A percentile compares a stretch with the other conserved stretches of the same genome.
Evolutionary conservation across 2,113 vertebrate species (phyloP).

Genomic region (Istiophorus platypterus): DNA sequence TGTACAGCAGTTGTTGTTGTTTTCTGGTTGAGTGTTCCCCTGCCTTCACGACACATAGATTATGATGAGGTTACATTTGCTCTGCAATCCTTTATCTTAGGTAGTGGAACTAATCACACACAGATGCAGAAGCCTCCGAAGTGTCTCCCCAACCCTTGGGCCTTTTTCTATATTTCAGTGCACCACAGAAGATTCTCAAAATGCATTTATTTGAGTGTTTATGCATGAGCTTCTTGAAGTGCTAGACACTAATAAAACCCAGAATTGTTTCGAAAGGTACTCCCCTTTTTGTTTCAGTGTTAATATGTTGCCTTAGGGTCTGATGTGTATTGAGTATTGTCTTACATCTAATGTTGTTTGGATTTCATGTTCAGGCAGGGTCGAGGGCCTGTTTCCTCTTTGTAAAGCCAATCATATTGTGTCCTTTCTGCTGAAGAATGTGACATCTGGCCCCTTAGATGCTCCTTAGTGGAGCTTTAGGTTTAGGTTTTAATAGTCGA

Average conservation of each 20-base stretch:
- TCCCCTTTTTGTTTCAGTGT: conserved; percentile 58
- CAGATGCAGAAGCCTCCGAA: conserved; percentile 64
- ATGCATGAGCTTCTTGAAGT: conserved; percentile 54
- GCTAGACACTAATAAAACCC: conserved; percentile 59
- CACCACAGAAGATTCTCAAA: conserved; percentile 52
- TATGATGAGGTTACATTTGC: conserved; percentile 70
- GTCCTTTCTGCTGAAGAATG: conserved; percentile 21
- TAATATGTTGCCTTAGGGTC: conserved; percentile 63
- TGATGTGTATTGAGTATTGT: conserved; percentile 64
- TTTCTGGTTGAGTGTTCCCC: conserved; percentile 36
- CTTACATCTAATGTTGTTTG: conserved; percentile 69
- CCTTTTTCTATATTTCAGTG: conserved; percentile 49
- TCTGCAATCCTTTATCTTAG: conserved; percentile 70
- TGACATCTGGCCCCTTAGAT: conserved; percentile 38
- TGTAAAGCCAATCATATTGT: conserved; percentile 35
- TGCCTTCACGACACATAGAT: conserved; percentile 63
- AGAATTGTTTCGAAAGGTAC: conserved; percentile 60
- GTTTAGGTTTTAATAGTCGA: conserved; percentile 37
- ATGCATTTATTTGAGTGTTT: conserved; percentile 62
- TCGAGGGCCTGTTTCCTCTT: conserved; percentile 39
- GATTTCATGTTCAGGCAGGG: conserved; percentile 55
- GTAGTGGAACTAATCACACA: conserved; percentile 77
- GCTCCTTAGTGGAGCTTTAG: conserved; percentile 36
- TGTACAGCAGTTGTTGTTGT: conserved; percentile 61
- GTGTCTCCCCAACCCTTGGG: conserved; percentile 48